Percentiles rank a stretch among this genome's conserved stretches.
Evolutionary conservation across 2,888 invertebrate species (phyloP).

Genomic region (Yponomeuta malinellus): DNA sequence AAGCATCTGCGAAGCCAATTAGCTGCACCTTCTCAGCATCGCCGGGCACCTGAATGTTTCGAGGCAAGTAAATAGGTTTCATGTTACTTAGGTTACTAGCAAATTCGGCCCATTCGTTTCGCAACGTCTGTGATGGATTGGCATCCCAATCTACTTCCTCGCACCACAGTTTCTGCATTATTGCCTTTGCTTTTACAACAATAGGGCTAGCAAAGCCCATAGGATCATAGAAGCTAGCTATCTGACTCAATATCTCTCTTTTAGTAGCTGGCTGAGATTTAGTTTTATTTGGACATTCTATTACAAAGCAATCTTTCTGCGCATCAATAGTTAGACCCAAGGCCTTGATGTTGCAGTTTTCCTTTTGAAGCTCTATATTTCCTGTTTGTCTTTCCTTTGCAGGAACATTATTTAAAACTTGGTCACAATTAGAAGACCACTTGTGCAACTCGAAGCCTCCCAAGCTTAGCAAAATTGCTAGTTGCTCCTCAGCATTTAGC

Average conservation of each 20-base stretch:
- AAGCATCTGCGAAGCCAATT: background rate
- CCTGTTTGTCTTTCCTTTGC: background rate
- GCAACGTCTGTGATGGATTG: too few relatives aligned
- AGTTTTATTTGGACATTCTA: background rate
- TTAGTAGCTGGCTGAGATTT: background rate
- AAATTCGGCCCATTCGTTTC: background rate
- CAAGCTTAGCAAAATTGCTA: conserved; percentile 15
- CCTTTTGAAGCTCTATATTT: background rate
- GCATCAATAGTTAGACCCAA: background rate
- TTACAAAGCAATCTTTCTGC: background rate
- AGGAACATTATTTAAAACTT: background rate
- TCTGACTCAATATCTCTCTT: background rate
- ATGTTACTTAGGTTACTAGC: background rate
- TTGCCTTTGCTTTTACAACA: background rate
- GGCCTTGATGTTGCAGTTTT: background rate
- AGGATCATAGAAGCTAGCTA: background rate
- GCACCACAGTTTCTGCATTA: too few relatives aligned
- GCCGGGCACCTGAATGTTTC: background rate
- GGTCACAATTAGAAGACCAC: background rate
- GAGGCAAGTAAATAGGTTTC: background rate
- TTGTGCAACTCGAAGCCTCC: conserved; percentile 10
- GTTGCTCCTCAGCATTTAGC: background rate
- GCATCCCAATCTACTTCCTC: too few relatives aligned
- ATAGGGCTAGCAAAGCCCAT: background rate
- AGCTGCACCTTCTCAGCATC: background rate